Evolutionary conservation across 2,797 vertebrate genomes (phyloP).

Genomic region (Acanthopagrus latus): DNA sequence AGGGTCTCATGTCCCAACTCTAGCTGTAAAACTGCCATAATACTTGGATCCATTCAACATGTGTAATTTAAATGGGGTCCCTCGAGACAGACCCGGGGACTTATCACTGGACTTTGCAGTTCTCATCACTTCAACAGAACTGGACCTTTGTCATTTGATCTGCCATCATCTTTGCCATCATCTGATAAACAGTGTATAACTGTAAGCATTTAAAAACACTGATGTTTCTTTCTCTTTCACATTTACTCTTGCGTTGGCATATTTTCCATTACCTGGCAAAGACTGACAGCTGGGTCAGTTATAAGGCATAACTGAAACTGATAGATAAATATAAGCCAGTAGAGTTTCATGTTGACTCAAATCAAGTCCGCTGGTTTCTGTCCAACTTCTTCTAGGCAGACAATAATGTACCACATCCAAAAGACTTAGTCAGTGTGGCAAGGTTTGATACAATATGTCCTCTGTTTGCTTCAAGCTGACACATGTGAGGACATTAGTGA

Average conservation of each 20-base stretch:
- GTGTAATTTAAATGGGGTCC: not conserved
- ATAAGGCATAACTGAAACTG: not conserved
- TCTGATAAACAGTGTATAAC: not conserved
- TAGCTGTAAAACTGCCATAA: too few species aligned
- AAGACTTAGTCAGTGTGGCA: not conserved
- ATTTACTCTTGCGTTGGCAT: not conserved
- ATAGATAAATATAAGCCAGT: not conserved
- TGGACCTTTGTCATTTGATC: too few species aligned
- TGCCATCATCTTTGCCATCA: too few species aligned
- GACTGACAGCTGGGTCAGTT: not conserved
- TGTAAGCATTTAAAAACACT: not conserved
- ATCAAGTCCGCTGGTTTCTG: not conserved
- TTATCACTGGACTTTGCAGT: not conserved
- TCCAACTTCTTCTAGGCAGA: not conserved
- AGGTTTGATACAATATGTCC: not conserved
- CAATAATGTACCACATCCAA: not conserved
- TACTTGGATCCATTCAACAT: not conserved
- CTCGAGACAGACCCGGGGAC: not conserved
- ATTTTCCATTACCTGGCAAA: not conserved
- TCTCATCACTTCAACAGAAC: too few species aligned
- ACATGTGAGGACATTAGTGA: not conserved
- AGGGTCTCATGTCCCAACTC: too few species aligned
- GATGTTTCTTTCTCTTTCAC: not conserved
- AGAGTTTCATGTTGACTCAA: not conserved
- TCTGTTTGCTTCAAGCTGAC: not conserved